Evolutionary conservation across 2,797 vertebrate species (phyloP), one percentile per base, ranked within the genome.

Genomic region (Nasua narica): DNA sequence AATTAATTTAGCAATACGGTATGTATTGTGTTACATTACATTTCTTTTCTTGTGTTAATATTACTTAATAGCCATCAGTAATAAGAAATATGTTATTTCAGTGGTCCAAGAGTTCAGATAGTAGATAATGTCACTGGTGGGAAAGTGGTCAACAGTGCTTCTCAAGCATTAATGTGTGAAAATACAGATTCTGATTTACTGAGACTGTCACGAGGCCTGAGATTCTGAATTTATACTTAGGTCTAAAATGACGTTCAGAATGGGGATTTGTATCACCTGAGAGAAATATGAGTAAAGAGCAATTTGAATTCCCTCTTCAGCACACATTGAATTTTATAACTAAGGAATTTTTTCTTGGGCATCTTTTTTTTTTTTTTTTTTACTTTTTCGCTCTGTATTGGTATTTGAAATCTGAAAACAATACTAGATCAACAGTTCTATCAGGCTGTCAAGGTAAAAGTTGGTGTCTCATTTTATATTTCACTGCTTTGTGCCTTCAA

Each of bases 371-470:
- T 54, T 74, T 48, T 4, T 25, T 52, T 67, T 83, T n/a, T 94
- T n/a, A n/a, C n/a, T n/a, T n/a, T n/a, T n/a, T n/a, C n/a, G n/a
- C n/a, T 40, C 25, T 70, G 16, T 54, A 10, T 40, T 76, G 37
- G 62, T 79, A 14, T 43, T 88, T 94, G 72, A 93, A 40, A 93
- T 79, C 37, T 60, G 88, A 95, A 87, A 60, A 40, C 43, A 11
- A 0, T 11, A 10, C 35, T 67, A 23, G 35, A 9, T 37, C 52
- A n/a, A 40, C 32, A 62, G 0, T 37, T 94, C 35, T 29, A 19
- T 70, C 50, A 35, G 11, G 23, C 40, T 58, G 9, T 87, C 69
- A 58, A 12, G 67, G 50, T 29, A 70, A 78, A 70, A 46, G n/a
- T 84, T n/a, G 50, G 88, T 15, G 3, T 62, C 10, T 65, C 7